Conservation (phyloP, 2,797 vertebrate genomes). For the Sebastes miniatus region DNA sequence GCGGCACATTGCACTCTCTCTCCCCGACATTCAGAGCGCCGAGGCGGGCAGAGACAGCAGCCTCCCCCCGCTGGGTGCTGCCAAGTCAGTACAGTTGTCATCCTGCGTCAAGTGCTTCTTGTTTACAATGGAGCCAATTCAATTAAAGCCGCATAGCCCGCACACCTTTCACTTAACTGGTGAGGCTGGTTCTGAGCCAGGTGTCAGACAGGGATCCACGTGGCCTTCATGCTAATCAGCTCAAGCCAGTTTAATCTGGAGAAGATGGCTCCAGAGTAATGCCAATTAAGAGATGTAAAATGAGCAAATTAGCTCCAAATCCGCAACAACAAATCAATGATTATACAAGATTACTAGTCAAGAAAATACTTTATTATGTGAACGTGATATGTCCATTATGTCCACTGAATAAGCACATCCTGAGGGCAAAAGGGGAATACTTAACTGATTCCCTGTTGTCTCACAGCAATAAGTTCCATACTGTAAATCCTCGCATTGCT, state of each 20-base stretch:
- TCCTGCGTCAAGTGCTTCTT: constrained; percentile 38
- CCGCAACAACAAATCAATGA: background rate
- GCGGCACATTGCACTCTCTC: constrained; percentile 35
- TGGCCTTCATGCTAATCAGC: constrained; percentile 1
- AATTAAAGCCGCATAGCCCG: constrained; percentile 57
- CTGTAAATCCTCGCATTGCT: background rate
- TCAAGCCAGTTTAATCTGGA: constrained; percentile 22
- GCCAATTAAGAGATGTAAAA: background rate
- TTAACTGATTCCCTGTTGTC: background rate
- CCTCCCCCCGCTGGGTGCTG: background rate
- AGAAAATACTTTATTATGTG: constrained; percentile 6
- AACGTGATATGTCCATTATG: background rate
- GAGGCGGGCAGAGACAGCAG: background rate
- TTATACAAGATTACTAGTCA: background rate
- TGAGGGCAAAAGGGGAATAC: background rate
- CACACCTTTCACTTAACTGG: constrained; percentile 47
- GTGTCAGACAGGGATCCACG: constrained; percentile 47
- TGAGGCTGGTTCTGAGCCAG: background rate
- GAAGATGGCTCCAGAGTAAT: background rate
- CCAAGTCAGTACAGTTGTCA: constrained; percentile 67
- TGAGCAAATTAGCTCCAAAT: background rate
- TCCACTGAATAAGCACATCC: background rate
- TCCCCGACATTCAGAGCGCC: constrained; percentile 15
- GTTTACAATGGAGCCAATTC: constrained; percentile 60
- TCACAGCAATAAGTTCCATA: background rate